These are phyloP conservation scores for Acinonyx jubatus DNA, from an alignment of 2,113 vertebrate genomes.

Conservation along the genomic window DNA sequence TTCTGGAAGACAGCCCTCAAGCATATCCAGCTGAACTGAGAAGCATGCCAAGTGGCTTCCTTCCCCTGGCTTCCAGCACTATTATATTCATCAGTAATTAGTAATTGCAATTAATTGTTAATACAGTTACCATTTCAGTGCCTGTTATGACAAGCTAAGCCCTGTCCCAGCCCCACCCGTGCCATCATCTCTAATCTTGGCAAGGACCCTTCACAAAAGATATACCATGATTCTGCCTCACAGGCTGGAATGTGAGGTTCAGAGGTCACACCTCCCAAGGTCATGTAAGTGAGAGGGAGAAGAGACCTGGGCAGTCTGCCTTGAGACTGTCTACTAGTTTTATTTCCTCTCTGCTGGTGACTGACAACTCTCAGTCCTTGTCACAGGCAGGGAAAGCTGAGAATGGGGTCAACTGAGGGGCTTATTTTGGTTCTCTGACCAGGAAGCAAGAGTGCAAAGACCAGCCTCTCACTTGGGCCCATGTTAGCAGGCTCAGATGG, in stretches of 20 bases:
- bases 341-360: not conserved
- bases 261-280: not conserved
- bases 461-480: not conserved
- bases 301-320: not conserved
- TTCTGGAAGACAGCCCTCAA: constrained; percentile 33
- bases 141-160: not conserved
- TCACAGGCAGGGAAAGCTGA: not conserved
- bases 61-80: constrained; percentile 27
- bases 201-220: not conserved
- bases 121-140: constrained; percentile 29
- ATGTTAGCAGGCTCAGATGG: not conserved
- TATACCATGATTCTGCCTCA: accelerated
- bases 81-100: constrained; percentile 60
- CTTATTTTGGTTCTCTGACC: not conserved
- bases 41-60: constrained; percentile 58
- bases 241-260: not conserved
- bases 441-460: not conserved
- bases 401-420: not conserved
- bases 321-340: not conserved
- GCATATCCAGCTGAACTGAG: constrained; percentile 32
- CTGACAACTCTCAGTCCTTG: not conserved
- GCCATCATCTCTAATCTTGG: not conserved
- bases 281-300: not conserved
- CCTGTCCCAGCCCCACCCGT: not conserved
- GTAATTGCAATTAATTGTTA: constrained; percentile 62